Conservation (phyloP, 2,888 invertebrate genomes). For the Xylocampa areola region DNA sequence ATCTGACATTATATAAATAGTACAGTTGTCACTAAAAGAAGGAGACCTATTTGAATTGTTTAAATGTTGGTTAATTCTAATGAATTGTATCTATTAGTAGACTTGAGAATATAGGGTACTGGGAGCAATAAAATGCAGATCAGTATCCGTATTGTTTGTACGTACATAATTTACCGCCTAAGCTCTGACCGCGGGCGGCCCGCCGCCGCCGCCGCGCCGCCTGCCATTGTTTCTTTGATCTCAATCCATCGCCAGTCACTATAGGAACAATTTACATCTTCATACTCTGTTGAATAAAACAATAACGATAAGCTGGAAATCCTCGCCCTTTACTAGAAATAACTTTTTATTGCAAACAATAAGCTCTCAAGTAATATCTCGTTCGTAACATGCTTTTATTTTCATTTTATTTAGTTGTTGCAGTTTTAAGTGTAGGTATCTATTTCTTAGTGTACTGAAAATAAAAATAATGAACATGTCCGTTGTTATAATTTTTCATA, state of each 20-base stretch:
- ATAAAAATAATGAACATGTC: neutral
- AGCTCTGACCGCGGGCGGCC: slow-evolving; percentile 26
- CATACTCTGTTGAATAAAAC: slow-evolving; percentile 25
- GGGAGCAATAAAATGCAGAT: slow-evolving; percentile 54
- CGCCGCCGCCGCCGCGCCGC: neutral
- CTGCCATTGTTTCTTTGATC: slow-evolving; percentile 54
- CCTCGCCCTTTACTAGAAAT: slow-evolving; percentile 26
- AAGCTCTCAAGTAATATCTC: slow-evolving; percentile 20
- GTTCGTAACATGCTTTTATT: slow-evolving; percentile 22
- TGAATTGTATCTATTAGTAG: slow-evolving; percentile 15
- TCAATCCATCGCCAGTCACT: slow-evolving; percentile 23
- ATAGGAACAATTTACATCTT: slow-evolving; percentile 39
- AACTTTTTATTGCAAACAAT: slow-evolving; percentile 38
- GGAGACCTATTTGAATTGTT: no score
- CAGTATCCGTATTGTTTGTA: slow-evolving; percentile 50
- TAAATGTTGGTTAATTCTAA: neutral
- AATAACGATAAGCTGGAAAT: slow-evolving; percentile 21
- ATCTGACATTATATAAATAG: no score
- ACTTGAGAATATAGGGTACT: slow-evolving; percentile 21
- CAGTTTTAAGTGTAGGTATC: slow-evolving; percentile 11
- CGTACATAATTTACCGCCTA: slow-evolving; percentile 46
- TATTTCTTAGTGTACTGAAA: neutral
- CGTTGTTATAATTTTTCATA: neutral
- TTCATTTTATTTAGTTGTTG: slow-evolving; percentile 24
- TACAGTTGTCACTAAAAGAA: no score